phyloP scores from a whole-genome alignment of 2,888 invertebrate genomes.

The Lasius platythorax region DNA sequence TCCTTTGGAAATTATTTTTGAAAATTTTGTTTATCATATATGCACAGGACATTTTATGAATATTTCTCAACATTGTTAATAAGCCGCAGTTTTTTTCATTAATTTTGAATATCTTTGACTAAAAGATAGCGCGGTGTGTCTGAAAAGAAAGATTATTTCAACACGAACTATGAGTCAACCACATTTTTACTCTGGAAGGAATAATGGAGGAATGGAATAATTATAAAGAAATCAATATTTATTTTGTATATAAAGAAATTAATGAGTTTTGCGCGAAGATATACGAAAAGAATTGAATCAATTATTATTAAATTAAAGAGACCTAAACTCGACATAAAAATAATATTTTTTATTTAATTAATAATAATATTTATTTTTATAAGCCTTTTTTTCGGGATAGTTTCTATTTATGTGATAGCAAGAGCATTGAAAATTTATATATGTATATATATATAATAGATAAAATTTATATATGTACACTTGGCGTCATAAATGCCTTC shows the following conservation, averaged over 20 bases:
- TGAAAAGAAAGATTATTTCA: neutral
- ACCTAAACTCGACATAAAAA: too few relatives aligned
- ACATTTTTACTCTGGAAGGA: neutral
- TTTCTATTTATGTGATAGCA: neutral
- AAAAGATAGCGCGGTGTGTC: neutral
- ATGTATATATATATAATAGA: too few relatives aligned
- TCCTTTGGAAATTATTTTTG: neutral
- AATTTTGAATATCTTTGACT: neutral
- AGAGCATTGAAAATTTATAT: too few relatives aligned
- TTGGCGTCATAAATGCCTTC: too few relatives aligned
- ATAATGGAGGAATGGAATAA: neutral
- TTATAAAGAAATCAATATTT: neutral
- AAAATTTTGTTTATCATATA: neutral
- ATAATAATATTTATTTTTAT: neutral
- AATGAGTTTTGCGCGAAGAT: neutral
- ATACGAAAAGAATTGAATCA: neutral
- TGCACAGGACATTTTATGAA: neutral
- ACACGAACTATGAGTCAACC: neutral
- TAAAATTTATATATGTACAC: too few relatives aligned
- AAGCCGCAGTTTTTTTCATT: neutral
- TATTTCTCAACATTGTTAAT: neutral
- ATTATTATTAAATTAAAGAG: too few relatives aligned
- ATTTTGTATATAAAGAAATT: neutral
- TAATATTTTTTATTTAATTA: too few relatives aligned
- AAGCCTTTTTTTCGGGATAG: neutral